These are phyloP conservation scores for Lepidotrigona ventralis DNA, from an alignment of 1,140 invertebrate species.

Conservation along the genomic window DNA sequence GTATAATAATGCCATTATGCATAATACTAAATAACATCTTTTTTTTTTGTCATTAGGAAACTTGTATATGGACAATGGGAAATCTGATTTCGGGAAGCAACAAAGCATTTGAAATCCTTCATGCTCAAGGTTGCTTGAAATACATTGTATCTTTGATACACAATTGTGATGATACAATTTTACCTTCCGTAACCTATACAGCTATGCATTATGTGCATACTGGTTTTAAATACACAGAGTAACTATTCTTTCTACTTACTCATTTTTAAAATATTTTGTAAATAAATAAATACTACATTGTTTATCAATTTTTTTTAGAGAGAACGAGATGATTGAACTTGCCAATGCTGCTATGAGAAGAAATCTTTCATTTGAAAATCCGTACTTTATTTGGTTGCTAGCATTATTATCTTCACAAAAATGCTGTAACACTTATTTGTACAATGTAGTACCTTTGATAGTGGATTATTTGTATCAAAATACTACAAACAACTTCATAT, in stretches of 20 bases:
- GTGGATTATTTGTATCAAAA: slow-evolving; percentile 46
- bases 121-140: slow-evolving; percentile 70
- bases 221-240: slow-evolving; percentile 66
- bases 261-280: not conserved
- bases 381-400: slow-evolving; percentile 69
- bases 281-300: not conserved
- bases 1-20: not conserved
- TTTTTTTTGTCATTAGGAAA: slow-evolving; percentile 66
- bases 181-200: slow-evolving; percentile 70
- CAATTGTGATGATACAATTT: slow-evolving; percentile 62
- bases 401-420: slow-evolving; percentile 71
- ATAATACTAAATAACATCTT: not conserved
- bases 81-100: slow-evolving; percentile 69
- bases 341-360: slow-evolving; percentile 45
- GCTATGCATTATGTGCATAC: slow-evolving; percentile 65
- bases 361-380: slow-evolving; percentile 47
- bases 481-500: not conserved
- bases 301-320: slow-evolving; percentile 57
- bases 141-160: slow-evolving; percentile 67
- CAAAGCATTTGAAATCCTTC: slow-evolving; percentile 68
- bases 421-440: slow-evolving; percentile 55
- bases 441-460: slow-evolving; percentile 38
- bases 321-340: slow-evolving; percentile 63
- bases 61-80: slow-evolving; percentile 76
- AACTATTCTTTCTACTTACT: slow-evolving; percentile 3